Evolutionary conservation across 2,797 vertebrate species (phyloP), one percentile per base, ranked within the genome.

Genomic region (Oryzias dopingdopingensis): DNA sequence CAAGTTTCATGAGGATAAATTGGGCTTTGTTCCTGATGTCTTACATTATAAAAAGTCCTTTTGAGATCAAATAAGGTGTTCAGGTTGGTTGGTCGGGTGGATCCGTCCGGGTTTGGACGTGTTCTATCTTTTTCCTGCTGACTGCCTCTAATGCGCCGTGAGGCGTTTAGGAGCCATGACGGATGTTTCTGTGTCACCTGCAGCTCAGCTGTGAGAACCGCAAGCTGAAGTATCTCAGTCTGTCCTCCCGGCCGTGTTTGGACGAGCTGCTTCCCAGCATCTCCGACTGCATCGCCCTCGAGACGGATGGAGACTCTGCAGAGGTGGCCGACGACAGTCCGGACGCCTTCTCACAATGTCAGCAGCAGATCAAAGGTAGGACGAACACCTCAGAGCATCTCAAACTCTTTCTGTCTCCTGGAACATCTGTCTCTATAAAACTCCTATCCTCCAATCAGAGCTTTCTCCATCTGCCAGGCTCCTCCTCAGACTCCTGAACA

Each of bases 171-270:
- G 16, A 44, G 7, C 44, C 14, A 12, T 45, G 44, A 45, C 3
- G 44, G 10, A 12, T 7, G 8, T 20, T 24, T 10, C 4, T 24
- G 43, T 74, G 37, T 52, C 26, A 45, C 66, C 65, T 52, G 14
- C 76, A 93, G 92, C 82, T 93, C 42, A 93, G 91, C 87, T 84
- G 86, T 56, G 91, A 93, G 81, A 93, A 93, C 89, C 92, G 89
- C 81, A 93, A 92, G 79, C 52, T 93, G 55, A 93, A 93, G 80
- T 92, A 92, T 81, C 81, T 92, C 69, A 92, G 91, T 54, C 64
- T 93, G 59, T 84, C 91, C 0, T 88, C 92, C 0, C 85, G 91
- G 12, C 89, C 90, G 0, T 90, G 90, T 75, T 58, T 92, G 82
- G 92, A 93, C 13, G 92, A 93, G 56, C 79, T 92, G 49, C 84